These are phyloP conservation scores for Villa cingulata DNA, from an alignment of 2,888 invertebrate genomes.

Conservation along the genomic window DNA sequence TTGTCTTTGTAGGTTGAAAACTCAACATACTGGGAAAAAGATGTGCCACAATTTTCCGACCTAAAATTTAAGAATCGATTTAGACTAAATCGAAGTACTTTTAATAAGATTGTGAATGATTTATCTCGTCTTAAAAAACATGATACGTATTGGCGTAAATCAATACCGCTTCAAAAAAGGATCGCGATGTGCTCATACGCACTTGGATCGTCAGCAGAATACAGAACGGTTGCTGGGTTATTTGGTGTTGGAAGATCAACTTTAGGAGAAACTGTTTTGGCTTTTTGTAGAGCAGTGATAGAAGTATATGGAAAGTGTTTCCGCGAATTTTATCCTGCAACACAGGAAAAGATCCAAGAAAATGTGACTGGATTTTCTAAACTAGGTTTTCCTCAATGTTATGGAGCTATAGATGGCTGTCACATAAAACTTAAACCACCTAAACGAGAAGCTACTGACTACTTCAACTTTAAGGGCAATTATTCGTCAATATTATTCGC, in stretches of 20 bases:
- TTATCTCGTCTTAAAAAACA: background rate
- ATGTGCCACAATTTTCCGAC: background rate
- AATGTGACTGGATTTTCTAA: background rate
- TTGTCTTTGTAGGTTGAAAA: no score
- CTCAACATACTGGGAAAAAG: background rate
- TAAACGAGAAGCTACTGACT: background rate
- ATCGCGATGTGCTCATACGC: background rate
- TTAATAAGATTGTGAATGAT: background rate
- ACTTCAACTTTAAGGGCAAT: background rate
- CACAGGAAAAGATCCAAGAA: background rate
- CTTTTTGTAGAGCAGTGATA: background rate
- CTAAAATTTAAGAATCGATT: background rate
- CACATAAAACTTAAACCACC: background rate
- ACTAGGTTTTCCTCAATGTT: no score
- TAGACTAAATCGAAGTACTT: background rate
- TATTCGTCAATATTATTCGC: background rate
- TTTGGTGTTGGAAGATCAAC: constrained; percentile 1
- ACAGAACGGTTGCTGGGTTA: background rate
- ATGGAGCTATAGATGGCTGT: no score
- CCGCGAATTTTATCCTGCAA: background rate
- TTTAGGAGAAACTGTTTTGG: background rate
- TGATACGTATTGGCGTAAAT: background rate
- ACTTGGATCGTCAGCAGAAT: constrained; percentile 1
- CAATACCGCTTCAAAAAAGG: background rate
- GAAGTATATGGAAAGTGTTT: background rate